Percentiles rank a stretch among this genome's conserved stretches.
phyloP scores from a whole-genome alignment of 2,113 vertebrate genomes.

The Hippopotamus amphibius region DNA sequence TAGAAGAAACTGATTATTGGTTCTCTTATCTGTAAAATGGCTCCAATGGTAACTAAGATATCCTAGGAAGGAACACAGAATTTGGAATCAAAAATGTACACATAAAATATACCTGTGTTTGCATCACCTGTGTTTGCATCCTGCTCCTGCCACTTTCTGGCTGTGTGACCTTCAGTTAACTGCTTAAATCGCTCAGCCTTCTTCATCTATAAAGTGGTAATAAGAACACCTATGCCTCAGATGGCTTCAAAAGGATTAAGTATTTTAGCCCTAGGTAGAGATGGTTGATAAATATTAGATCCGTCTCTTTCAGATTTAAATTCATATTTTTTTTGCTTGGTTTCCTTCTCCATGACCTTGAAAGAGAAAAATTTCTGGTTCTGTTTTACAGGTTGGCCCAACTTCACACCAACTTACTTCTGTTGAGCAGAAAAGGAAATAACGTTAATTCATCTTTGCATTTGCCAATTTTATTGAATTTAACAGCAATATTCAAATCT shows the following conservation, averaged over 20 bases:
- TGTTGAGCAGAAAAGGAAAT: slow-evolving; percentile 37
- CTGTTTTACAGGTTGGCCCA: neutral
- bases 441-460: slow-evolving; percentile 31
- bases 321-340: neutral
- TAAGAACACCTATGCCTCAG: neutral
- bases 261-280: neutral
- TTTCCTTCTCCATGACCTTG: neutral
- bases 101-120: neutral
- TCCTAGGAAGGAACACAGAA: neutral
- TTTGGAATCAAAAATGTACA: neutral
- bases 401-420: neutral
- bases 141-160: neutral
- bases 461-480: slow-evolving; percentile 38
- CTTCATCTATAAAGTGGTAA: neutral
- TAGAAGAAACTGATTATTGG: neutral
- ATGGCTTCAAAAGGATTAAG: neutral
- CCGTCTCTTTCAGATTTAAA: neutral
- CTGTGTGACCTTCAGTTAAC: neutral
- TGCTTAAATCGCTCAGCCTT: neutral
- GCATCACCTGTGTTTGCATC: neutral
- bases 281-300: neutral
- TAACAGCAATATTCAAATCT: slow-evolving; percentile 67
- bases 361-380: neutral
- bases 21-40: neutral
- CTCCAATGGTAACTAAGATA: neutral